Percentiles rank a stretch among this genome's conserved stretches.
phyloP scores from a whole-genome alignment of 2,113 vertebrate species.

The Xyliphius kryptos region DNA sequence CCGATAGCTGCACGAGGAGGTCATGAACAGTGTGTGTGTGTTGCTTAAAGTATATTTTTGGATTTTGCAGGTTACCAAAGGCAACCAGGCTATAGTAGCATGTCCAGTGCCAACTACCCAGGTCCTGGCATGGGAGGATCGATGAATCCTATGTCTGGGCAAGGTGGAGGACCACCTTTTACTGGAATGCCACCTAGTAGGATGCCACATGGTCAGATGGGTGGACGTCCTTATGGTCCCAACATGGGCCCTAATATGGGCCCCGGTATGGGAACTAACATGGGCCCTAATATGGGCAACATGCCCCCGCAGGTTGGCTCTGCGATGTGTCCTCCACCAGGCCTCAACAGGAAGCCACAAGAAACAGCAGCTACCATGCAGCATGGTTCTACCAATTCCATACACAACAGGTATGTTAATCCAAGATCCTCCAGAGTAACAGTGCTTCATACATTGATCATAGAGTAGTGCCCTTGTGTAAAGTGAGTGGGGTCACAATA shows the following conservation, averaged over 20 bases:
- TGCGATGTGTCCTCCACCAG: conserved; percentile 89
- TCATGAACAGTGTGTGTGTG: too few species aligned
- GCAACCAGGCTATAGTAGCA: conserved; percentile 89
- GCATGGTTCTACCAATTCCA: conserved; percentile 82
- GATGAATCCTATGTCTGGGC: conserved; percentile 87
- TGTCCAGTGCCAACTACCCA: conserved; percentile 93
- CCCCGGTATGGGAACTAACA: too few species aligned
- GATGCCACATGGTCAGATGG: conserved; percentile 88
- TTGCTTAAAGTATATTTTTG: too few species aligned
- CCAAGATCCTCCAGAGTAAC: too few species aligned
- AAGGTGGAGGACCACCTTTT: conserved; percentile 82
- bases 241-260: conserved; percentile 70
- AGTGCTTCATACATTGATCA: too few species aligned
- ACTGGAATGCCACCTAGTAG: conserved; percentile 82
- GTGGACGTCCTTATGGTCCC: conserved; percentile 81
- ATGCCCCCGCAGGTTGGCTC: conserved; percentile 91
- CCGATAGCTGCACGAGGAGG: too few species aligned
- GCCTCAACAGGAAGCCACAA: conserved; percentile 94
- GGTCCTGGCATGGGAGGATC: conserved; percentile 80
- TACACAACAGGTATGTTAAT: conserved; percentile 81
- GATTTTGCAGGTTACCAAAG: conserved; percentile 79
- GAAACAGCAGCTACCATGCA: conserved; percentile 85
- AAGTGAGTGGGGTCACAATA: too few species aligned
- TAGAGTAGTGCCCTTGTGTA: too few species aligned
- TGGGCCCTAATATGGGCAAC: conserved; percentile 73